Percentiles rank a stretch among this genome's conserved stretches.
Evolutionary conservation across 2,797 vertebrate species (phyloP).

Genomic region (Muscicapa comitata): DNA sequence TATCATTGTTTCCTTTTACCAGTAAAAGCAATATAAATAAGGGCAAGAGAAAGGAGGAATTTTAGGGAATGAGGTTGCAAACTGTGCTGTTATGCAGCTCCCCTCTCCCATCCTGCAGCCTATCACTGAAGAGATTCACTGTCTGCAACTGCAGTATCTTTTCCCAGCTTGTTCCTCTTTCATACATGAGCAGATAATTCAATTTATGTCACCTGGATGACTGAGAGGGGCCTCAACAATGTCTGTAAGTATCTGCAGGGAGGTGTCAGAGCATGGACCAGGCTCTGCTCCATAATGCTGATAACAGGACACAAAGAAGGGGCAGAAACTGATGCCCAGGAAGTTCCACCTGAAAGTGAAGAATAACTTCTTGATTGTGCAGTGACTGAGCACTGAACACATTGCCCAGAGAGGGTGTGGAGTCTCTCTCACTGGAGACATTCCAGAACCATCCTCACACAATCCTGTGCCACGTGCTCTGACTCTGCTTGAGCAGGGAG

Average conservation of each 20-base stretch:
- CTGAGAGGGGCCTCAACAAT: neutral
- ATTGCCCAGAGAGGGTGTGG: neutral
- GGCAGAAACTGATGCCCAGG: neutral
- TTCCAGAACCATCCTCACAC: neutral
- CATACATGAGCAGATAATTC: neutral
- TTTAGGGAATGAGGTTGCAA: neutral
- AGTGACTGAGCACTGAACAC: neutral
- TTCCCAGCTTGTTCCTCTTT: neutral
- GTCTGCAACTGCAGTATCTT: neutral
- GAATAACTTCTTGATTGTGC: neutral
- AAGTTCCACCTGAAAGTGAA: neutral
- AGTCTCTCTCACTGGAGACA: neutral
- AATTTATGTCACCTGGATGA: neutral
- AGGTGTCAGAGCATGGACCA: neutral
- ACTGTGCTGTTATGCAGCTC: neutral
- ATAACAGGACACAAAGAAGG: neutral
- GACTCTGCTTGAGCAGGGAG: neutral
- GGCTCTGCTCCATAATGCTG: neutral
- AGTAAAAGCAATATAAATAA: slow-evolving; percentile 1
- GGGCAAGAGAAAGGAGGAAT: neutral
- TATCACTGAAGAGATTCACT: neutral
- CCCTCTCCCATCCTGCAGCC: neutral
- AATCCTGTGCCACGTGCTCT: neutral
- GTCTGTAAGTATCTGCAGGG: neutral
- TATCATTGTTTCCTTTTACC: neutral